phyloP scores from a whole-genome alignment of 2,113 vertebrate species.

The Channa argus region DNA sequence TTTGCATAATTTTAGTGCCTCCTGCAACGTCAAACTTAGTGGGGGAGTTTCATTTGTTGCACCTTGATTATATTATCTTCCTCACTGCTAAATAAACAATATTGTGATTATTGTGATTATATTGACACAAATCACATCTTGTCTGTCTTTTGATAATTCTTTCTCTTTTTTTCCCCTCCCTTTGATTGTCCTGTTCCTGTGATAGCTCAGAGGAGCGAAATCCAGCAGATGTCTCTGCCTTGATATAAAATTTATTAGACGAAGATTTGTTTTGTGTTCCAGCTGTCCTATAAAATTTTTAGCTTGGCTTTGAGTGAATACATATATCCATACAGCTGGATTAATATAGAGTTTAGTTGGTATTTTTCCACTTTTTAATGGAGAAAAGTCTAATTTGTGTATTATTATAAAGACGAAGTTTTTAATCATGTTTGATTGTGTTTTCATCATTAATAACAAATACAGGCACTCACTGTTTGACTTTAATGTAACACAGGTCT shows the following conservation, averaged over 20 bases:
- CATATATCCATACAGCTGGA: slow-evolving; percentile 8
- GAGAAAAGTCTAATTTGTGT: background rate
- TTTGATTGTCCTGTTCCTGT: slow-evolving; percentile 8
- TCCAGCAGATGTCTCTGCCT: slow-evolving; percentile 45
- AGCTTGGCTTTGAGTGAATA: slow-evolving; percentile 19
- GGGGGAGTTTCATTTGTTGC: slow-evolving; percentile 29
- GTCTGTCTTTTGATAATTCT: slow-evolving; percentile 1
- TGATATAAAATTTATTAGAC: slow-evolving; percentile 59
- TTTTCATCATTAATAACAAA: slow-evolving; percentile 39
- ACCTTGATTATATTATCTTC: slow-evolving; percentile 16
- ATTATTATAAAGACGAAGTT: slow-evolving; percentile 28
- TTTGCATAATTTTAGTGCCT: slow-evolving; percentile 26
- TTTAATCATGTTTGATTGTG: slow-evolving; percentile 50
- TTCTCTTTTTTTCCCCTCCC: background rate
- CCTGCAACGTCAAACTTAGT: background rate
- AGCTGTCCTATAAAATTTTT: slow-evolving; percentile 42
- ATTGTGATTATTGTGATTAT: slow-evolving; percentile 33
- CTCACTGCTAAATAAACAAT: slow-evolving; percentile 40
- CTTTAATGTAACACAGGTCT: slow-evolving; percentile 14
- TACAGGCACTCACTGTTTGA: slow-evolving; percentile 5
- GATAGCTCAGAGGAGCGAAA: slow-evolving; percentile 33
- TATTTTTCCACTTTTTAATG: background rate
- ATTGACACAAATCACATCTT: slow-evolving; percentile 29
- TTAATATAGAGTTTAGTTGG: slow-evolving; percentile 3
- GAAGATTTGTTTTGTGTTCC: slow-evolving; percentile 43